Evolutionary conservation across 2,113 vertebrate species (phyloP).

Genomic region (Syngnathus scovelli): DNA sequence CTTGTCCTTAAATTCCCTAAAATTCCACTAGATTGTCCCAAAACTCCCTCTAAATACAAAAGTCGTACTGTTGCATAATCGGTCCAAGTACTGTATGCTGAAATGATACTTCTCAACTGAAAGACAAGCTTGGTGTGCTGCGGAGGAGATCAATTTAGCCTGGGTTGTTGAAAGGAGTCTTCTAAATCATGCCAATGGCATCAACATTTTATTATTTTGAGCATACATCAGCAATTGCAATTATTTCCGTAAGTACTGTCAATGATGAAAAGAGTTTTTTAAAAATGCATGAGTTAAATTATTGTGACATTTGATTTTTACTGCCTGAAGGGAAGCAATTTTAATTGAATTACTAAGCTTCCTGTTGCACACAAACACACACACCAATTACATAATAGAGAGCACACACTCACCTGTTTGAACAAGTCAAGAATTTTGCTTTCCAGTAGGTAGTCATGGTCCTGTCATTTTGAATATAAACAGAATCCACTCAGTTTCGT

Average conservation of each 20-base stretch:
- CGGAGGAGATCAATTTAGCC: no score
- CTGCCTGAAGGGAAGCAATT: constrained; percentile 9
- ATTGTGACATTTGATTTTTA: background rate
- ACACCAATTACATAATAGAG: background rate
- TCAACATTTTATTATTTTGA: background rate
- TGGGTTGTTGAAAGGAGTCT: no score
- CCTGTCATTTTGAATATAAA: background rate
- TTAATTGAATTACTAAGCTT: constrained; percentile 24
- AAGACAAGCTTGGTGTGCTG: no score
- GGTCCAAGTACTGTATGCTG: no score
- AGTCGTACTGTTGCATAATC: no score
- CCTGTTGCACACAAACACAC: background rate
- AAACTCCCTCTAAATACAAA: no score
- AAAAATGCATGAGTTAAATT: background rate
- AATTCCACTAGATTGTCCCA: no score
- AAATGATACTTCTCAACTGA: no score
- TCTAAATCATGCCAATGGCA: no score
- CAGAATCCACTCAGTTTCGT: constrained; percentile 29
- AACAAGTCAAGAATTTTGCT: constrained; percentile 21
- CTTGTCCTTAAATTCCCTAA: no score
- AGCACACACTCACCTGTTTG: constrained; percentile 8
- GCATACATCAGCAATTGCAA: background rate
- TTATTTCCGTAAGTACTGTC: background rate
- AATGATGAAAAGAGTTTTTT: background rate
- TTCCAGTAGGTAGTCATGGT: background rate